Evolutionary conservation across 2,888 invertebrate genomes (phyloP).

Genomic region (Hypselothyrea guttata): DNA sequence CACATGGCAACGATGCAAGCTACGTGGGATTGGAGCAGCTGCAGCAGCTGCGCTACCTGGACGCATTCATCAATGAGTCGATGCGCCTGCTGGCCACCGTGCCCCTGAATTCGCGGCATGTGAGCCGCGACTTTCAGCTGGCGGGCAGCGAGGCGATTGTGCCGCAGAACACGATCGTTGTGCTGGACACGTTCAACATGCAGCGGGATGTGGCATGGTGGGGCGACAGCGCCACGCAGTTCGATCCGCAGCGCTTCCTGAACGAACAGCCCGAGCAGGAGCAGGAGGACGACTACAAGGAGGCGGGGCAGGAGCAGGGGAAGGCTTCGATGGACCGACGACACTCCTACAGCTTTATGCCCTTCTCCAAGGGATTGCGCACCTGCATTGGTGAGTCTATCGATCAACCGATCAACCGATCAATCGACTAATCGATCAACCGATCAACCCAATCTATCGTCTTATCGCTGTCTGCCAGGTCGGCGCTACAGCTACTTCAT

Average conservation of each 20-base stretch:
- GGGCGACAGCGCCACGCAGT: slow-evolving; percentile 77
- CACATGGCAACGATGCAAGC: slow-evolving; percentile 51
- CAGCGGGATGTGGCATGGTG: slow-evolving; percentile 78
- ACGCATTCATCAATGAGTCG: slow-evolving; percentile 80
- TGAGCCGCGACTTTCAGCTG: slow-evolving; percentile 76
- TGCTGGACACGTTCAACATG: slow-evolving; percentile 80
- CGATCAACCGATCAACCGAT: not conserved
- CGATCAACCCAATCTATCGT: no score
- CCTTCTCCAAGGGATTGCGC: slow-evolving; percentile 80
- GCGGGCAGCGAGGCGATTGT: slow-evolving; percentile 54
- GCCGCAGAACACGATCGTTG: slow-evolving; percentile 78
- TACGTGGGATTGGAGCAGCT: slow-evolving; percentile 71
- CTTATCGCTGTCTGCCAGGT: slow-evolving; percentile 54
- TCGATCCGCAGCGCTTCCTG: slow-evolving; percentile 79
- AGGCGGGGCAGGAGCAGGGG: slow-evolving; percentile 8
- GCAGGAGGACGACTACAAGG: slow-evolving; percentile 9
- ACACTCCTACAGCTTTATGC: slow-evolving; percentile 79
- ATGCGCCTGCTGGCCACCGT: slow-evolving; percentile 79
- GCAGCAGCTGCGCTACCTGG: slow-evolving; percentile 78
- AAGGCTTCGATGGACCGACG: slow-evolving; percentile 36
- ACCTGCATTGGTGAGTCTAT: slow-evolving; percentile 76
- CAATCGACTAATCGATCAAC: not conserved
- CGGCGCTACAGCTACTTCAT: slow-evolving; percentile 79
- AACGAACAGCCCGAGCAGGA: slow-evolving; percentile 12
- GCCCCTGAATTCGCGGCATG: slow-evolving; percentile 79